These are phyloP conservation scores for Crax fasciolata DNA, from an alignment of 2,797 vertebrate genomes.

Conservation along the genomic window DNA sequence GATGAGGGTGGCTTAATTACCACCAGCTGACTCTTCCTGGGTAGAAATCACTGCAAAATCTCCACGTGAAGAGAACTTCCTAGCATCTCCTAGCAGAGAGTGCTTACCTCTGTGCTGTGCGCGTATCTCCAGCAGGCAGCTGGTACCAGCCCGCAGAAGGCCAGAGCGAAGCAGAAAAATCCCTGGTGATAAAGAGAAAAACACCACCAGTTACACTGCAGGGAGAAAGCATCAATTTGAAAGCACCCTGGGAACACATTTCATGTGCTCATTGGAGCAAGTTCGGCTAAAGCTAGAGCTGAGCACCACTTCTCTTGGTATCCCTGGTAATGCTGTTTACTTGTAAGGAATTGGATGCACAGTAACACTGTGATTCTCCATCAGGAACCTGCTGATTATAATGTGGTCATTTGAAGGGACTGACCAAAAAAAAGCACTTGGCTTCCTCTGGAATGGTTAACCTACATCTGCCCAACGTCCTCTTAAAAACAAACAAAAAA, in stretches of 20 bases:
- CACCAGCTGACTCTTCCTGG: slow-evolving; percentile 31
- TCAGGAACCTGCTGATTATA: not conserved
- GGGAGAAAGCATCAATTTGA: not conserved
- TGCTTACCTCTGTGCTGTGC: slow-evolving; percentile 77
- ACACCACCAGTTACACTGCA: not conserved
- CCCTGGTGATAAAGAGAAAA: slow-evolving; percentile 70
- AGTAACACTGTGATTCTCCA: not conserved
- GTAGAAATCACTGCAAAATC: slow-evolving; percentile 11
- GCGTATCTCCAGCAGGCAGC: slow-evolving; percentile 79
- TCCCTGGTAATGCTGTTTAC: not conserved
- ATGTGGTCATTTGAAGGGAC: not conserved
- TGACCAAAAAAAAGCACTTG: not conserved
- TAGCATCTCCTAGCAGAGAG: slow-evolving; percentile 31
- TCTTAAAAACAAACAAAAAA: not conserved
- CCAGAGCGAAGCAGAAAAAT: slow-evolving; percentile 83
- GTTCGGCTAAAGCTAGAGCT: slow-evolving; percentile 31
- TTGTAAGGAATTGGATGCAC: not conserved
- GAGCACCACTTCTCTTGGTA: slow-evolving; percentile 1
- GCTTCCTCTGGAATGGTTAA: not conserved
- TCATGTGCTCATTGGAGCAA: not conserved
- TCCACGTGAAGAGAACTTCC: not conserved
- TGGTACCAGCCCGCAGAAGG: slow-evolving; percentile 77
- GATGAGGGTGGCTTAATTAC: slow-evolving; percentile 4
- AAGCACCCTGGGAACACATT: not conserved
- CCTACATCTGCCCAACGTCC: not conserved